Evolutionary conservation across 1,140 invertebrate species (phyloP).

Genomic region (Goniozus legneri): DNA sequence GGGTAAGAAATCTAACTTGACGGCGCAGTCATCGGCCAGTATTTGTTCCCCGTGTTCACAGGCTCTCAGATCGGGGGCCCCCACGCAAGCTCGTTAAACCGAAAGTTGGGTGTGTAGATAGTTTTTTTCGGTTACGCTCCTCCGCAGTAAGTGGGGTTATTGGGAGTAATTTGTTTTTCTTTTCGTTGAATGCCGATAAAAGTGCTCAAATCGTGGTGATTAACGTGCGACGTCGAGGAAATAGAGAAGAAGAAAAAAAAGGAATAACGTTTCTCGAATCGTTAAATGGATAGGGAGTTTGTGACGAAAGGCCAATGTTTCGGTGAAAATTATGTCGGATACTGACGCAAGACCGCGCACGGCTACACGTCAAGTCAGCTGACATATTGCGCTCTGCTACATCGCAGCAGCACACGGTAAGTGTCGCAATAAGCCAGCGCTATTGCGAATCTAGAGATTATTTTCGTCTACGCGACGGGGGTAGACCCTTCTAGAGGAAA

Average conservation of each 20-base stretch:
- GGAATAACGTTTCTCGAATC: neutral
- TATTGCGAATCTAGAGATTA: conserved; percentile 17
- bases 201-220: conserved; percentile 13
- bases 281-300: neutral
- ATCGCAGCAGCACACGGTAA: conserved; percentile 53
- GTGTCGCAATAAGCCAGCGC: conserved; percentile 40
- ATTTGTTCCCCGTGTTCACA: conserved; percentile 32
- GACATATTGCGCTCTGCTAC: conserved; percentile 56
- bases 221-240: neutral
- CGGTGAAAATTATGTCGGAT: conserved; percentile 51
- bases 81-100: neutral
- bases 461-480: no score
- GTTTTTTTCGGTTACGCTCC: conserved; percentile 13
- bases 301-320: conserved; percentile 21
- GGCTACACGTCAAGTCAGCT: conserved; percentile 54
- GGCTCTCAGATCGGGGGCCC: conserved; percentile 14
- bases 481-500: no score
- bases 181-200: conserved; percentile 2
- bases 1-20: conserved; percentile 34
- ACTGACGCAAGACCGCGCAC: conserved; percentile 46
- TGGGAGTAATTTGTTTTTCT: neutral
- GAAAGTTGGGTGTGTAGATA: conserved; percentile 4
- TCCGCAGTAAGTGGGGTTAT: conserved; percentile 1
- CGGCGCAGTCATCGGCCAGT: conserved; percentile 36
- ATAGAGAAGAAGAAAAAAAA: neutral